phyloP scores from a whole-genome alignment of 2,113 vertebrate genomes.

The Callospermophilus lateralis region DNA sequence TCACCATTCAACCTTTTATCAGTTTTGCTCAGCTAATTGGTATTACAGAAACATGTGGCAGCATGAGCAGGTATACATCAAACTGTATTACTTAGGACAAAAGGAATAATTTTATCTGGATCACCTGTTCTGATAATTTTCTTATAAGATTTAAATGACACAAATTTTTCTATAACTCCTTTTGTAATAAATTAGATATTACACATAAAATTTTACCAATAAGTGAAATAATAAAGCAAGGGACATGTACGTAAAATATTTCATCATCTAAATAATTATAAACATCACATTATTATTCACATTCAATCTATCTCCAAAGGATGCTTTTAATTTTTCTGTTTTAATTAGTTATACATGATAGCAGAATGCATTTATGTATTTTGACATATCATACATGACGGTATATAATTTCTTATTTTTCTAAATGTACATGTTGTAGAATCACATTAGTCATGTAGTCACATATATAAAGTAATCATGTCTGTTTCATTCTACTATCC shows the following conservation, averaged over 20 bases:
- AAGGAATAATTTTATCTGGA: constrained; percentile 5
- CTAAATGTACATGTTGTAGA: no score
- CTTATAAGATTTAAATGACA: constrained; percentile 14
- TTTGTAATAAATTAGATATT: constrained; percentile 8
- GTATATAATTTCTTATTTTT: no score
- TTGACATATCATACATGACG: no score
- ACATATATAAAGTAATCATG: no score
- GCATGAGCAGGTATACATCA: not conserved
- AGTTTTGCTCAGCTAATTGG: not conserved
- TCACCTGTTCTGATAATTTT: constrained; percentile 14
- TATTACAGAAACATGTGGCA: not conserved
- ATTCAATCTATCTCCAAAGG: not conserved
- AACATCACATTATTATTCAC: not conserved
- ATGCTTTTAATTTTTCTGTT: not conserved
- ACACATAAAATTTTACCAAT: not conserved
- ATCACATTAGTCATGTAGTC: no score
- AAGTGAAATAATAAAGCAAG: not conserved
- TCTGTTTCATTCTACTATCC: no score
- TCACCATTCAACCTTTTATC: not conserved
- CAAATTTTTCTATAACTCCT: not conserved
- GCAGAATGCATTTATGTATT: no score
- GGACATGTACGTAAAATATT: not conserved
- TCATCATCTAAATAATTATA: not conserved
- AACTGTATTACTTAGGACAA: not conserved
- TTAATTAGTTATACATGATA: no score